Evolutionary conservation across 2,888 invertebrate genomes (phyloP), one percentile per base, ranked within the genome.

Genomic region (Synergus laeviventris): DNA sequence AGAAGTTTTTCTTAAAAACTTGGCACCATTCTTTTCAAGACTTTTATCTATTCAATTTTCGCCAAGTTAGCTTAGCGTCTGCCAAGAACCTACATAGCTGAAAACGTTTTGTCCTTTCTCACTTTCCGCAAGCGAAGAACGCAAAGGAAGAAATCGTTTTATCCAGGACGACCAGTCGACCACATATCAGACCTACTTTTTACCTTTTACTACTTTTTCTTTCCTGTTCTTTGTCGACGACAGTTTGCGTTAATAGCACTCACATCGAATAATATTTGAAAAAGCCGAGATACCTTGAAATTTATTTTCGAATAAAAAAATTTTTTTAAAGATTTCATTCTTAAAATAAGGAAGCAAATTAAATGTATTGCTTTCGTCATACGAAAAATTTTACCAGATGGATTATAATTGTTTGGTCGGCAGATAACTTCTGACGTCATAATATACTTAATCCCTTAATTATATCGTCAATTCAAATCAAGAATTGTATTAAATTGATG

Each of bases 1-100:
- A 24, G 49, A 24, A 49, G 49, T n/a, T 36, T 70, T 70, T 66
- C 31, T 70, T 49, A 24, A 49, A 49, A 66, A 70, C 31, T 70
- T 70, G 31, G 70, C 70, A 31, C 31, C 24, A 70, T 49, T n/a
- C 45, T 24, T 70, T 49, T n/a, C 36, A 31, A 31, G 70, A 31
- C 31, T 49, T 49, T 70, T 70, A 70, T 70, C 70, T 70, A 70
- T 70, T 70, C 49, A 70, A 45, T 70, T 70, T 70, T 70, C 70
- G 49, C 70, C 24, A 49, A 70, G 70, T 70, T 70, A 45, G 70
- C 70, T 31, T 49, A 24, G 49, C 70, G 70, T 31, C 49, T 62
- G 62, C 62, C 62, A 62, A 62, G 39, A 62, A 62, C 11, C 39
- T 62, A 9, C 39, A 39, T 62, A 62, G 62, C 39, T 62, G 38